Evolutionary conservation across 1,140 invertebrate species (phyloP).

Genomic region (Aphaenogaster floridana): DNA sequence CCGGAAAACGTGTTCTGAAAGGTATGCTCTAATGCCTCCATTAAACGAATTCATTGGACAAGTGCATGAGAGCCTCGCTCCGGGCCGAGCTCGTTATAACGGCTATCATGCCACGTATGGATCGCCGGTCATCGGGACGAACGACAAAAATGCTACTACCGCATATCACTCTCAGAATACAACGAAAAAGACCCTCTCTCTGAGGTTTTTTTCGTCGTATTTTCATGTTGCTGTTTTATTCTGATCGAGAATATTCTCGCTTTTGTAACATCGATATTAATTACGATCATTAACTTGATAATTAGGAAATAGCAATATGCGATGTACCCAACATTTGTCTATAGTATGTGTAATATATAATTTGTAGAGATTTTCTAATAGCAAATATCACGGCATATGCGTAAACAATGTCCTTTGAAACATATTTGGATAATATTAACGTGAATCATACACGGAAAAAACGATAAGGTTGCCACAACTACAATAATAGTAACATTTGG

Average conservation of each 20-base stretch:
- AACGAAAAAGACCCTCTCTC: background rate
- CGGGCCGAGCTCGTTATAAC: background rate
- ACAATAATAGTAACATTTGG: no score
- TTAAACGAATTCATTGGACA: conserved; percentile 69
- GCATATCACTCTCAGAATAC: conserved; percentile 16
- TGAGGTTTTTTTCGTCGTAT: background rate
- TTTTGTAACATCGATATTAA: conserved; percentile 26
- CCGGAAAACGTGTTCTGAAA: conserved; percentile 62
- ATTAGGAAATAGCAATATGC: background rate
- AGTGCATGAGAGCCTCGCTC: conserved; percentile 23
- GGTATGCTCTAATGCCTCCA: conserved; percentile 62
- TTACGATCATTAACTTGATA: conserved; percentile 31
- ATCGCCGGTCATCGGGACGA: conserved; percentile 19
- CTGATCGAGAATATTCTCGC: background rate
- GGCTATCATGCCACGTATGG: background rate
- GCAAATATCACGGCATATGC: background rate
- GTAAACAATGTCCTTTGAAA: background rate
- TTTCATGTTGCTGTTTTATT: background rate
- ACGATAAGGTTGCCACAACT: no score
- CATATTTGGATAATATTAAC: conserved; percentile 5
- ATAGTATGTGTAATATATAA: background rate
- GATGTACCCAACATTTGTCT: background rate
- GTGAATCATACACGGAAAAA: no score
- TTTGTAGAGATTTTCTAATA: conserved; percentile 24
- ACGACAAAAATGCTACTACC: conserved; percentile 48